Evolutionary conservation across 2,113 vertebrate genomes (phyloP).

Genomic region (Gadus chalcogrammus): DNA sequence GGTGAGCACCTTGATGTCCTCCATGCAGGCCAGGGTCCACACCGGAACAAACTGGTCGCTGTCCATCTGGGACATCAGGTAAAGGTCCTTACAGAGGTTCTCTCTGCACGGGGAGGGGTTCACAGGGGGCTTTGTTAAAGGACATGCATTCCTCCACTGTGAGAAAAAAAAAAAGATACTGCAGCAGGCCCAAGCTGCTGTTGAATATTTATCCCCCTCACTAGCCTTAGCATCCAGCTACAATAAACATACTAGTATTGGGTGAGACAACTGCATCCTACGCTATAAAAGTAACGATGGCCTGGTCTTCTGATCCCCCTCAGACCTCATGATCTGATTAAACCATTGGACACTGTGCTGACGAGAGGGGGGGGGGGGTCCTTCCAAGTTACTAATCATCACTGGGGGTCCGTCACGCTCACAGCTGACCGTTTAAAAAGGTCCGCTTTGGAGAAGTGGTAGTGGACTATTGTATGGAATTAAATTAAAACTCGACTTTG

Average conservation of each 20-base stretch:
- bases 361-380: constrained; percentile 33
- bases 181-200: too few species aligned
- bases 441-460: too few species aligned
- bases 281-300: too few species aligned
- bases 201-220: too few species aligned
- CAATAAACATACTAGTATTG: too few species aligned
- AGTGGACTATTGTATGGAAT: too few species aligned
- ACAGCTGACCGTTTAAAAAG: too few species aligned
- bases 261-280: too few species aligned
- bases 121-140: not conserved
- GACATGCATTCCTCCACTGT: not conserved
- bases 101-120: constrained; percentile 69
- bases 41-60: constrained; percentile 96
- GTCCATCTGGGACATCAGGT: constrained; percentile 98
- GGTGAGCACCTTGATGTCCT: constrained; percentile 93
- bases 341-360: constrained; percentile 66
- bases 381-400: constrained; percentile 80
- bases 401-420: constrained; percentile 46
- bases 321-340: constrained; percentile 78
- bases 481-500: too few species aligned
- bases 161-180: too few species aligned
- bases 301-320: constrained; percentile 54
- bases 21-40: constrained; percentile 96
- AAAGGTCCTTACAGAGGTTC: constrained; percentile 95
- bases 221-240: too few species aligned